Conservation (phyloP, 2,797 vertebrate genomes). For the Melanotaenia pygmaea region DNA sequence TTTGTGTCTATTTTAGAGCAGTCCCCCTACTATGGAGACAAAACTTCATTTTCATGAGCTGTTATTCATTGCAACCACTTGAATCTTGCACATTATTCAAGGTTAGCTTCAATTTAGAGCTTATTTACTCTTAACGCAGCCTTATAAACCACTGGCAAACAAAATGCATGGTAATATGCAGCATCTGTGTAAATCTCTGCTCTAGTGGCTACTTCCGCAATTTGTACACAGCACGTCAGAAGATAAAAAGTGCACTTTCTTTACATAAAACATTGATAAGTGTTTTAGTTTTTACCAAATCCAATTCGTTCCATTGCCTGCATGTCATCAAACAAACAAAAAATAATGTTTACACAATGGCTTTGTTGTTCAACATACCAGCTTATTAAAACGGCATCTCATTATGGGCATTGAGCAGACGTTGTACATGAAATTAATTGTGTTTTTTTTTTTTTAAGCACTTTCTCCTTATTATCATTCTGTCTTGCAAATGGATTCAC, state of each 20-base stretch:
- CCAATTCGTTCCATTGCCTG: conserved; percentile 60
- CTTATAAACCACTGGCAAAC: conserved; percentile 23
- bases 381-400: conserved; percentile 83
- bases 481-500: conserved; percentile 80
- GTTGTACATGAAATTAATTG: conserved; percentile 84
- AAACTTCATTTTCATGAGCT: conserved; percentile 26
- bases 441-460: conserved; percentile 60
- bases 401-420: conserved; percentile 79
- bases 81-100: conserved; percentile 17
- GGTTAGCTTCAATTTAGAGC: conserved; percentile 34
- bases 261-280: conserved; percentile 46
- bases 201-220: neutral
- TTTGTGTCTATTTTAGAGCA: conserved; percentile 51
- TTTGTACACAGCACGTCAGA: neutral
- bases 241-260: conserved; percentile 21
- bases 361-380: conserved; percentile 81
- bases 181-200: neutral
- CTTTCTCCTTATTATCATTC: conserved; percentile 85
- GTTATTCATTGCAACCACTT: conserved; percentile 18
- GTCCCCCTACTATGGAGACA: conserved; percentile 27
- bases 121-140: conserved; percentile 26
- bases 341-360: conserved; percentile 82
- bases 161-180: neutral
- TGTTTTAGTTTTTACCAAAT: conserved; percentile 48
- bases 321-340: conserved; percentile 79